Evolutionary conservation across 2,888 invertebrate genomes (phyloP), one percentile per base, ranked within the genome.

Genomic region (Unio pictorum): DNA sequence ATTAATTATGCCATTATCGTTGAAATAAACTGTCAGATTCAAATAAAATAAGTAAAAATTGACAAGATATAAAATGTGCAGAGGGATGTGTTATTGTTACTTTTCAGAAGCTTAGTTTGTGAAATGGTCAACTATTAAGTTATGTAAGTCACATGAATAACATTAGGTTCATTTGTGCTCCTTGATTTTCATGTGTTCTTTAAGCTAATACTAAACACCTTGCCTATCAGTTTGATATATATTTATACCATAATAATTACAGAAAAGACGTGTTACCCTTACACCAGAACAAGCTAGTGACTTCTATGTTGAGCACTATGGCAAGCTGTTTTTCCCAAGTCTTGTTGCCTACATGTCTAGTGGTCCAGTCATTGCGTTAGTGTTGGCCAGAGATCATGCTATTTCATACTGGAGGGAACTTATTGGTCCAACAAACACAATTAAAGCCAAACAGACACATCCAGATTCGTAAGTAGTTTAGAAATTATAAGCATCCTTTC

Each of bases 221-320:
- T 60, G 17, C n/a, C n/a, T n/a, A 18, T 6, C 26, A 60, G 23
- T 60, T 60, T 26, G 4, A 60, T 45, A 45, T 45, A 45, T 45
- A 45, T 45, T 45, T 45, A 45, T 45, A 45, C 6, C 18, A 55
- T 26, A 57, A 58, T 23, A 11, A 30, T 78, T 91, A 64, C 91
- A 95, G 93, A 93, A 92, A 82, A 92, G 95, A 72, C 91, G 92
- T 77, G 90, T 96, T 0, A 93, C 92, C 66, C 91, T 97, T 70
- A 94, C 95, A 0, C 94, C 95, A 0, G 97, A 97, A 89, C 94
- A 96, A 90, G 95, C 94, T 0, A 95, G 95, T 0, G 95, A 96
- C 86, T 93, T 97, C 81, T 96, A 95, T 89, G 92, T 92, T 5
- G 93, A 94, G 66, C 93, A 94, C 86, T 94, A 94, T 85, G 95